Evolutionary conservation across 2,113 vertebrate species (phyloP).

Genomic region (Delphinus delphis): DNA sequence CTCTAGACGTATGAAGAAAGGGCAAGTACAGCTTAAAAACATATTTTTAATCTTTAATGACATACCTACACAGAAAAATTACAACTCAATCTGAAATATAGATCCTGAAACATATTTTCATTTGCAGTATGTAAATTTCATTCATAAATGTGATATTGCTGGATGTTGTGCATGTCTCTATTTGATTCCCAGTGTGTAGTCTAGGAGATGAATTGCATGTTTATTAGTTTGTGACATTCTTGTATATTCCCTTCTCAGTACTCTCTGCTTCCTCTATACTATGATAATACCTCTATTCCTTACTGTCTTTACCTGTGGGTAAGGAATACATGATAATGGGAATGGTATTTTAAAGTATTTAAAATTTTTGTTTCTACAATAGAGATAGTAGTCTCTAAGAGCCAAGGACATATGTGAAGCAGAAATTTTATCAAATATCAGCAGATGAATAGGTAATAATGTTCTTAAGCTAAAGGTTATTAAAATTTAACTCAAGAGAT

Average conservation of each 20-base stretch:
- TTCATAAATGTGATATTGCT: not conserved
- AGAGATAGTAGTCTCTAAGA: constrained; percentile 47
- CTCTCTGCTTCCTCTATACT: not conserved
- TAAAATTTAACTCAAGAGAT: not conserved
- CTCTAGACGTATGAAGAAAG: not conserved
- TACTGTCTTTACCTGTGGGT: not conserved
- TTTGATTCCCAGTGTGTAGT: constrained; percentile 16
- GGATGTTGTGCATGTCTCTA: not conserved
- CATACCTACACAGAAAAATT: not conserved
- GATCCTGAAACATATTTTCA: not conserved
- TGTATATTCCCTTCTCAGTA: not conserved
- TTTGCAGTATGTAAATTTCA: not conserved
- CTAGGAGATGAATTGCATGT: not conserved
- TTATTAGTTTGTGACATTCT: constrained; percentile 37
- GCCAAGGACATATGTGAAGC: not conserved
- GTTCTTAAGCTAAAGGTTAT: not conserved
- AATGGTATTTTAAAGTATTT: not conserved
- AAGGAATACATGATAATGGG: not conserved
- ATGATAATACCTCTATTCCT: not conserved
- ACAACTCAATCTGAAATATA: not conserved
- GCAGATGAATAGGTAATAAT: not conserved
- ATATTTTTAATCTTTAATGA: not conserved
- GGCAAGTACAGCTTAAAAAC: not conserved
- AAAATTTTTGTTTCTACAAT: constrained; percentile 30
- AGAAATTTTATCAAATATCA: not conserved